Conservation (phyloP, 2,113 vertebrate genomes). For the Anser cygnoides region DNA sequence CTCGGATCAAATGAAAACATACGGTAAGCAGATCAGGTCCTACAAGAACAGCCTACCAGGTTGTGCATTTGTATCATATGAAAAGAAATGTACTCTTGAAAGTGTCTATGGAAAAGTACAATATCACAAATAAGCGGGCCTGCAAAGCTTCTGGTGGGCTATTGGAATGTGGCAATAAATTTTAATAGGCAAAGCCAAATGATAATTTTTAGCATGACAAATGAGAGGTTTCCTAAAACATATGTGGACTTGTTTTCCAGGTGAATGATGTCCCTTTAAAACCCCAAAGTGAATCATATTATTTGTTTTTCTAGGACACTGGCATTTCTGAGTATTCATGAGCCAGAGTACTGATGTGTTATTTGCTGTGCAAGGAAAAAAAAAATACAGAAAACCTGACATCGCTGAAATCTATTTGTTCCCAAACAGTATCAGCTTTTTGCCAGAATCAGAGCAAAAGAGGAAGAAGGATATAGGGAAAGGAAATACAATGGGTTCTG, state of each 20-base stretch:
- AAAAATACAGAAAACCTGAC: neutral
- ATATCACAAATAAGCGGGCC: rapidly evolving
- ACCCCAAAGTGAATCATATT: neutral
- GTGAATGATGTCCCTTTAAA: neutral
- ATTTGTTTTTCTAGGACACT: neutral
- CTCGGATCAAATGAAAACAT: neutral
- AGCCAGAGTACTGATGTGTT: neutral
- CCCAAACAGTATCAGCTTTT: neutral
- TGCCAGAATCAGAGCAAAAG: neutral
- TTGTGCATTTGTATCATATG: neutral
- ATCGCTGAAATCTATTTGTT: neutral
- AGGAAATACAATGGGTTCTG: neutral
- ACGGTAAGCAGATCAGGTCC: neutral
- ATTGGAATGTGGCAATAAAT: neutral
- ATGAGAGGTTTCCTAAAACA: neutral
- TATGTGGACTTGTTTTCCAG: neutral
- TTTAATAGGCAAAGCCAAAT: neutral
- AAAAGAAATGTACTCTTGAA: neutral
- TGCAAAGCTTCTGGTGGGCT: neutral
- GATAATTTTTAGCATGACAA: neutral
- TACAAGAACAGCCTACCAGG: neutral
- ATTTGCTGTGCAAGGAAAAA: neutral
- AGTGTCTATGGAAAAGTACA: neutral
- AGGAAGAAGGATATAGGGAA: too few relatives aligned
- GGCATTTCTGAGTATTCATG: neutral